These are phyloP conservation scores for Acanthis flammea DNA, from an alignment of 2,797 vertebrate species.

Conservation along the genomic window DNA sequence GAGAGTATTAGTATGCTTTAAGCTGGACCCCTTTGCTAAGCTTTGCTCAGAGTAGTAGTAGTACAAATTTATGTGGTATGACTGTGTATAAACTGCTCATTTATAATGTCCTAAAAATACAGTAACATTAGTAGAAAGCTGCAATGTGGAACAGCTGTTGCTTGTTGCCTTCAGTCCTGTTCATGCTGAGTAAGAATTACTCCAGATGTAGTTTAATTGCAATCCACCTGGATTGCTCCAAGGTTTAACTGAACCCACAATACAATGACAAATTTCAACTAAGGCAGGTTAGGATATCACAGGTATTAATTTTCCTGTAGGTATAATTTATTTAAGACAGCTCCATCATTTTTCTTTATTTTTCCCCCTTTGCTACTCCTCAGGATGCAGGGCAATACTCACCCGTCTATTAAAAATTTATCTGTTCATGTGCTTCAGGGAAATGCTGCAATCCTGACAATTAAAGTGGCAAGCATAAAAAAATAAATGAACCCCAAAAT, in stretches of 20 bases:
- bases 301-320: not conserved
- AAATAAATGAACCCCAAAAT: rapidly evolving
- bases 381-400: not conserved
- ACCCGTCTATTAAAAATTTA: not conserved
- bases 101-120: not conserved
- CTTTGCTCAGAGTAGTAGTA: not conserved
- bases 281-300: not conserved
- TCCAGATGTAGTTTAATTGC: not conserved
- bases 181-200: not conserved
- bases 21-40: not conserved
- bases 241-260: not conserved
- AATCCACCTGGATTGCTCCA: not conserved
- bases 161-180: not conserved
- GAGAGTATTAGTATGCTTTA: not conserved
- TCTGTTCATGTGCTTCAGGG: not conserved
- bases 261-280: not conserved
- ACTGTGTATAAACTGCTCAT: not conserved
- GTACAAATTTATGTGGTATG: not conserved
- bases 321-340: not conserved
- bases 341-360: too few relatives aligned
- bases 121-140: not conserved
- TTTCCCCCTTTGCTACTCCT: not conserved
- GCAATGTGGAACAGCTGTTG: not conserved
- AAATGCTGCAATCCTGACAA: not conserved
- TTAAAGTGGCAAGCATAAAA: not conserved